These are phyloP conservation scores for Dryadula phaetusa DNA, from an alignment of 2,888 invertebrate species.

Conservation along the genomic window DNA sequence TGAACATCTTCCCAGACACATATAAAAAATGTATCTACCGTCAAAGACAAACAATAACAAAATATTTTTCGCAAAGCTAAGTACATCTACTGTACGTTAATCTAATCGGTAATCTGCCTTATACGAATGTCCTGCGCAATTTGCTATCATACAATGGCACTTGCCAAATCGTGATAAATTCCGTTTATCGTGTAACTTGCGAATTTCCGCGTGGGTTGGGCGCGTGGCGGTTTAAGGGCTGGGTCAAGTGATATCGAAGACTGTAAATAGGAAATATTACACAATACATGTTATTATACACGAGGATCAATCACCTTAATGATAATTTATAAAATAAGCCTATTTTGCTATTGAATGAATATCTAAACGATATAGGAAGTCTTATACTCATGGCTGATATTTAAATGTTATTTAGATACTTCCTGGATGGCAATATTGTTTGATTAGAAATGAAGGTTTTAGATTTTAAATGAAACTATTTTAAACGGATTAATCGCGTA, in stretches of 20 bases:
- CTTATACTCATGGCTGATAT: background rate
- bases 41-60: background rate
- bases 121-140: constrained; percentile 30
- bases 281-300: constrained; percentile 29
- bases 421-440: background rate
- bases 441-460: background rate
- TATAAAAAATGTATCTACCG: no score
- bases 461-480: no score
- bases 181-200: constrained; percentile 48
- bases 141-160: constrained; percentile 39
- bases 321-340: constrained; percentile 19
- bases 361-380: background rate
- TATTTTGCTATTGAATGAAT: background rate
- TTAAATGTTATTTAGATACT: background rate
- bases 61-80: background rate
- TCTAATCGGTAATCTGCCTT: constrained; percentile 34
- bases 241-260: constrained; percentile 34
- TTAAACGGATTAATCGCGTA: no score
- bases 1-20: no score
- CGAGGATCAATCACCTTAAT: constrained; percentile 29
- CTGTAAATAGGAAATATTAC: constrained; percentile 24
- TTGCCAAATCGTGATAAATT: constrained; percentile 42
- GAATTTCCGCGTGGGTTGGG: constrained; percentile 50
- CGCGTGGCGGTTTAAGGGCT: constrained; percentile 45
- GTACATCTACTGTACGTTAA: constrained; percentile 20